Percentiles rank a stretch among this genome's conserved stretches.
Conservation (phyloP, 2,888 invertebrate species). For the Gryllus longicercus region DNA sequence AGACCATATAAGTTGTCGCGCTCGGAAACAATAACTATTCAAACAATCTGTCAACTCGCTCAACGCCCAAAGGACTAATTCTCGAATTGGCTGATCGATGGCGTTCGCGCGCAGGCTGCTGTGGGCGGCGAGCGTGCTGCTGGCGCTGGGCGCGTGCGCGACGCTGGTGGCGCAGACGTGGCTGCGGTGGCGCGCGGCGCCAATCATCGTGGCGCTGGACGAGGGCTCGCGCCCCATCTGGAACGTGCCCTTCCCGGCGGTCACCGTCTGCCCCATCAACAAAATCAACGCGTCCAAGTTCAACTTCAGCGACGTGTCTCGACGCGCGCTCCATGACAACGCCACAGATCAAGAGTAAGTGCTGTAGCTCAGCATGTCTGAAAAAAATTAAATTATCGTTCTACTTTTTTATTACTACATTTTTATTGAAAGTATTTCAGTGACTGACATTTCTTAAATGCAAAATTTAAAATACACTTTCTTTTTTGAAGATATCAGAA, state of each 20-base stretch:
- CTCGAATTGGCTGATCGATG: too few species aligned
- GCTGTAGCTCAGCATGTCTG: too few species aligned
- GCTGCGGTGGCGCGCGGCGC: conserved; percentile 34
- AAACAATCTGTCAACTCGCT: too few species aligned
- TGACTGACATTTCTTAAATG: too few species aligned
- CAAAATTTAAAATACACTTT: too few species aligned
- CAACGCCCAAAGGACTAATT: too few species aligned
- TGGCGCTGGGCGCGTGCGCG: conserved; percentile 26
- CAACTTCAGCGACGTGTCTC: background rate
- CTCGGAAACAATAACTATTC: too few species aligned
- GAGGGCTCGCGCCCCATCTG: conserved; percentile 36
- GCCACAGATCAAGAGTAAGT: background rate
- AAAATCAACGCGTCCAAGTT: conserved; percentile 32
- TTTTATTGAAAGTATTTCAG: too few species aligned
- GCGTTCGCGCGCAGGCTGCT: conserved; percentile 24
- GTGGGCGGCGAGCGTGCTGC: conserved; percentile 34
- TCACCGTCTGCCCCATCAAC: conserved; percentile 37
- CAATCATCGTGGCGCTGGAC: conserved; percentile 36
- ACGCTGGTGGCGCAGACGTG: conserved; percentile 24
- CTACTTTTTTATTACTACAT: too few species aligned
- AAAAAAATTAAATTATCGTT: too few species aligned
- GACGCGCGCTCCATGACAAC: background rate
- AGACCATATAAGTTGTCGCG: too few species aligned
- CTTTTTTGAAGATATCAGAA: too few species aligned
- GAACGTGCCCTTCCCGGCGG: conserved; percentile 38